Conservation (phyloP, 2,888 invertebrate species). For the Drosophila picticornis region DNA sequence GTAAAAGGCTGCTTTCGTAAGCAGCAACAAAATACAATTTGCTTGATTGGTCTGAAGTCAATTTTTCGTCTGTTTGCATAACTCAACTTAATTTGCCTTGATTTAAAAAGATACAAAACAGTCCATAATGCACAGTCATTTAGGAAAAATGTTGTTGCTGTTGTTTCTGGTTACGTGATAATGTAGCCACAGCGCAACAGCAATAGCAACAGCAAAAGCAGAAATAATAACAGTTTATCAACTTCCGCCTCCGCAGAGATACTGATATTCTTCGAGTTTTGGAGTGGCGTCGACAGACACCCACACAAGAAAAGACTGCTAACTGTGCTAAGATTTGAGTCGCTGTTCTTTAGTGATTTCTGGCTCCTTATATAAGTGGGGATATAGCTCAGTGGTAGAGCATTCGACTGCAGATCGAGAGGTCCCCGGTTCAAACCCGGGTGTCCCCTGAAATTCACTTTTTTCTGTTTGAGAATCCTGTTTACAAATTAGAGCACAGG, state of each 20-base stretch:
- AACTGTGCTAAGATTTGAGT: slow-evolving; percentile 1
- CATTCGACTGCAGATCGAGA: slow-evolving; percentile 82
- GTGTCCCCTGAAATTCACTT: slow-evolving; percentile 63
- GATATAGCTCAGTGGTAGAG: slow-evolving; percentile 81
- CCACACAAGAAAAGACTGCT: slow-evolving; percentile 21
- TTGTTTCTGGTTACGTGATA: slow-evolving; percentile 44
- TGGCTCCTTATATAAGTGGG: slow-evolving; percentile 50
- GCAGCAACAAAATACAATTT: background rate
- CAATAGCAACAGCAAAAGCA: slow-evolving; percentile 15
- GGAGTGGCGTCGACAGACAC: slow-evolving; percentile 12
- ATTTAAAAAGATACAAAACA: slow-evolving; percentile 29
- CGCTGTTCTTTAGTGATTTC: slow-evolving; percentile 53
- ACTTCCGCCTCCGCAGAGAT: slow-evolving; percentile 51
- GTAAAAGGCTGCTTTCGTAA: background rate
- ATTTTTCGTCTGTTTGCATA: slow-evolving; percentile 20
- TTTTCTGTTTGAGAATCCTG: slow-evolving; percentile 17
- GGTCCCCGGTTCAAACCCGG: slow-evolving; percentile 81
- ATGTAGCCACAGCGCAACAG: slow-evolving; percentile 29
- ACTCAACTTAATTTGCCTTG: slow-evolving; percentile 10
- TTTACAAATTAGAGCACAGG: background rate
- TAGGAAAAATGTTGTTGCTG: slow-evolving; percentile 38
- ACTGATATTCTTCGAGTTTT: background rate
- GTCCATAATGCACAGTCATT: slow-evolving; percentile 39
- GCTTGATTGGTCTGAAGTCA: slow-evolving; percentile 12
- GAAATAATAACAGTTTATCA: slow-evolving; percentile 51